Percentiles rank a stretch among this genome's conserved stretches.
Conservation (phyloP, 2,888 invertebrate genomes). For the Aphidius colemani region DNA sequence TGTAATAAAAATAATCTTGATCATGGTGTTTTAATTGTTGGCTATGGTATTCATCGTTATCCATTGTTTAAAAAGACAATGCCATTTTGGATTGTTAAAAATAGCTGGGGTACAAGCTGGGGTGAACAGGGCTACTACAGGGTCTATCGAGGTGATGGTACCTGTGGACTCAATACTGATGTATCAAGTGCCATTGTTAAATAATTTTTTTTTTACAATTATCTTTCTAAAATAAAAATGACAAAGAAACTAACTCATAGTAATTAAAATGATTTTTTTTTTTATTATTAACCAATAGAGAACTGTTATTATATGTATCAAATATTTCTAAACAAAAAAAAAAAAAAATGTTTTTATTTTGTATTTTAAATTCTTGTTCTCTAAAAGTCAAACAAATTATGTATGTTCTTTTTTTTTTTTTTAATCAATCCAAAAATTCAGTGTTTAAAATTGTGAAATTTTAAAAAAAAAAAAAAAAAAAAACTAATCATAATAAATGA, state of each 20-base stretch:
- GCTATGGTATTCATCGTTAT: slow-evolving; percentile 82
- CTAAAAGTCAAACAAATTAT: too few species aligned
- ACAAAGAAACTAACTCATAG: neutral
- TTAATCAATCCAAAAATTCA: too few species aligned
- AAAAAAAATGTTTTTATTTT: too few species aligned
- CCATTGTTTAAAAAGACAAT: slow-evolving; percentile 78
- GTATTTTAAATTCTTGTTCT: too few species aligned
- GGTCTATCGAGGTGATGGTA: slow-evolving; percentile 91
- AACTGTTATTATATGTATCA: neutral
- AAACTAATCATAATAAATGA: too few species aligned
- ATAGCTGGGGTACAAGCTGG: slow-evolving; percentile 92
- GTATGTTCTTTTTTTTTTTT: too few species aligned
- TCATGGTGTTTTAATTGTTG: slow-evolving; percentile 95
- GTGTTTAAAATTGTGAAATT: too few species aligned
- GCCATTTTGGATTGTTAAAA: slow-evolving; percentile 93
- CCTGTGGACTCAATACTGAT: slow-evolving; percentile 91
- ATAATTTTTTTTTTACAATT: slow-evolving; percentile 36
- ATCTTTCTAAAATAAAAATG: neutral
- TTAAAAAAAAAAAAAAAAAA: too few species aligned
- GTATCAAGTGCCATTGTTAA: slow-evolving; percentile 80
- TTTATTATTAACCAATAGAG: neutral
- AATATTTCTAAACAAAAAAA: slow-evolving; percentile 3
- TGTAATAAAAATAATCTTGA: slow-evolving; percentile 72
- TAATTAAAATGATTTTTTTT: neutral
- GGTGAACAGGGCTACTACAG: slow-evolving; percentile 95